These are phyloP conservation scores for Rhinopomastus cyanomelas DNA, from an alignment of 2,113 vertebrate genomes.

Conservation along the genomic window DNA sequence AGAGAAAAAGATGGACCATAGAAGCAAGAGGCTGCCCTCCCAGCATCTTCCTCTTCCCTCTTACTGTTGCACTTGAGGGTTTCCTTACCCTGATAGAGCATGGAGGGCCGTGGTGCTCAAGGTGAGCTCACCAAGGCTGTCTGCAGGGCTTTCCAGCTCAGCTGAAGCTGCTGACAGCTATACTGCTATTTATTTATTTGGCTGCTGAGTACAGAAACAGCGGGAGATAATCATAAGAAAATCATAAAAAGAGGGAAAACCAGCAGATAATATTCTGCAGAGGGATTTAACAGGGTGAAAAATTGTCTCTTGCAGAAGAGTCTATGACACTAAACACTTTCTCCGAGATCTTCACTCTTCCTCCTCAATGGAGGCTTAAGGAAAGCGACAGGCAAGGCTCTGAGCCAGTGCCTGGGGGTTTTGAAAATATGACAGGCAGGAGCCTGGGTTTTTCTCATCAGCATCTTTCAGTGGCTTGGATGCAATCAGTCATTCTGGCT, in stretches of 20 bases:
- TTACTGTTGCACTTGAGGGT: neutral
- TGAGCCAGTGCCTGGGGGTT: conserved; percentile 32
- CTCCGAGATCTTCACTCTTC: conserved; percentile 65
- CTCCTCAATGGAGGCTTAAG: conserved; percentile 64
- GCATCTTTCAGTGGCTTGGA: conserved; percentile 58
- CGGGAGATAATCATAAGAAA: conserved; percentile 71
- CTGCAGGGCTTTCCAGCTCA: neutral
- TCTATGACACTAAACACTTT: conserved; percentile 65
- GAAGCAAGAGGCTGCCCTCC: neutral
- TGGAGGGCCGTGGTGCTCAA: neutral
- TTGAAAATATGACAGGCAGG: conserved; percentile 66
- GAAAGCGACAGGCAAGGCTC: conserved; percentile 55
- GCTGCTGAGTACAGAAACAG: conserved; percentile 58
- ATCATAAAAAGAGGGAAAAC: conserved; percentile 61
- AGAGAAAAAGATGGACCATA: neutral
- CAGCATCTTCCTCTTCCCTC: neutral
- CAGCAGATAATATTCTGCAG: conserved; percentile 61
- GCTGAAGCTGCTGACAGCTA: conserved; percentile 45
- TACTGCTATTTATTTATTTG: conserved; percentile 66
- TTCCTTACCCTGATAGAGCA: neutral
- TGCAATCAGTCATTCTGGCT: conserved; percentile 31
- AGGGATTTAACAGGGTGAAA: conserved; percentile 66
- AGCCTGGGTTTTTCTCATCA: conserved; percentile 53
- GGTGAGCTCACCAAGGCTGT: neutral
- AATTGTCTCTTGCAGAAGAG: conserved; percentile 55